Evolutionary conservation across 2,113 vertebrate species (phyloP).

Genomic region (Nematolebias whitei): DNA sequence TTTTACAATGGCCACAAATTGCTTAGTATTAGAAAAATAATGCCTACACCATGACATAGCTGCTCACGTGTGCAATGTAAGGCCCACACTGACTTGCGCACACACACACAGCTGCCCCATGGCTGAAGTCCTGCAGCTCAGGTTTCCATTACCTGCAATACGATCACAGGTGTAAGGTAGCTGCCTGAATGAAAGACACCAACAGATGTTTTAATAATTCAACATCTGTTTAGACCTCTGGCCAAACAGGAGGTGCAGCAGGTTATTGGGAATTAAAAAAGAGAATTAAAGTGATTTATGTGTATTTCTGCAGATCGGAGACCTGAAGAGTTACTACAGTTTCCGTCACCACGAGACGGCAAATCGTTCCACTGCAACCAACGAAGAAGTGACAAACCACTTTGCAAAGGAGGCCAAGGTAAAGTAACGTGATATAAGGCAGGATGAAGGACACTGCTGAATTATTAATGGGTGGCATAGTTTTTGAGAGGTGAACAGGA

Average conservation of each 20-base stretch:
- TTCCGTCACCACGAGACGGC: slow-evolving; percentile 88
- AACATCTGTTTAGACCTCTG: slow-evolving; percentile 53
- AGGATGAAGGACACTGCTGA: slow-evolving; percentile 51
- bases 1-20: slow-evolving; percentile 13
- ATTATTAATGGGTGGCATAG: slow-evolving; percentile 72
- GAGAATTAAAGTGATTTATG: slow-evolving; percentile 22
- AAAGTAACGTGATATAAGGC: slow-evolving; percentile 86
- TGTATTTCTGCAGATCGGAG: slow-evolving; percentile 85
- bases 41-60: slow-evolving; percentile 30
- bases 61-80: not conserved
- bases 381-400: slow-evolving; percentile 85
- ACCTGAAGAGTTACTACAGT: slow-evolving; percentile 88
- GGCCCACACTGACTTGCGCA: not conserved
- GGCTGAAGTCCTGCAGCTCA: slow-evolving; percentile 57
- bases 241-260: not conserved
- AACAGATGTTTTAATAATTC: slow-evolving; percentile 72
- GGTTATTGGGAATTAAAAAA: too few relatives aligned
- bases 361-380: slow-evolving; percentile 85
- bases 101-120: slow-evolving; percentile 29
- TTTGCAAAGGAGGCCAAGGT: slow-evolving; percentile 94
- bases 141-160: slow-evolving; percentile 74
- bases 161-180: slow-evolving; percentile 75
- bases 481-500: not conserved
- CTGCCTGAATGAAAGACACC: slow-evolving; percentile 66
- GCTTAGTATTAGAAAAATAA: not conserved